Conservation (phyloP, 2,888 invertebrate genomes). For the Argyresthia albistria region DNA sequence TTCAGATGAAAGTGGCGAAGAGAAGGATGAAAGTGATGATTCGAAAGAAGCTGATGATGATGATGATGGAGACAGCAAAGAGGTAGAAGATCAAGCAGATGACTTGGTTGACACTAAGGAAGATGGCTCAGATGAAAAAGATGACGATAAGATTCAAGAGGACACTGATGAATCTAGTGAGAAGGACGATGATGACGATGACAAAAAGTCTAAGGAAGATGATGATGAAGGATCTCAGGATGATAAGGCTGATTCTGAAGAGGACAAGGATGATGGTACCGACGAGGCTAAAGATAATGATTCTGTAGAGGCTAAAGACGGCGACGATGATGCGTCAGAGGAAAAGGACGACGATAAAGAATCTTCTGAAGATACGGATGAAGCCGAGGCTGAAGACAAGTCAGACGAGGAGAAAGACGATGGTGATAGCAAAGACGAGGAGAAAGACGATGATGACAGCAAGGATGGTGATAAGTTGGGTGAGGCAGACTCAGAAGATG, state of each 20-base stretch:
- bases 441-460: constrained; percentile 5
- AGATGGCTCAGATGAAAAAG: constrained; percentile 57
- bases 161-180: constrained; percentile 24
- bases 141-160: constrained; percentile 33
- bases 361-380: constrained; percentile 25
- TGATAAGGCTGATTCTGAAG: constrained; percentile 24
- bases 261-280: constrained; percentile 18
- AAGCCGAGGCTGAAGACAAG: constrained; percentile 33
- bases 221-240: constrained; percentile 27
- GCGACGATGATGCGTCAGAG: constrained; percentile 13
- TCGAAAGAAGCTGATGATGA: constrained; percentile 10
- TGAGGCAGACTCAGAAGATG: constrained; percentile 20
- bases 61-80: constrained; percentile 10
- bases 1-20: constrained; percentile 46
- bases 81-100: constrained; percentile 22
- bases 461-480: constrained; percentile 18
- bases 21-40: constrained; percentile 22
- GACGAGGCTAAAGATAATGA: constrained; percentile 16
- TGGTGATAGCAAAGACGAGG: constrained; percentile 14
- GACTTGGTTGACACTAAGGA: constrained; percentile 45
- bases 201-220: constrained; percentile 35
- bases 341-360: constrained; percentile 22
- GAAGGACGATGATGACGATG: constrained; percentile 28
- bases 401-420: constrained; percentile 32
- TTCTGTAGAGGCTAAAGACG: constrained; percentile 22